Evolutionary conservation across 1,140 invertebrate genomes (phyloP).

Genomic region (Zophobas morio): DNA sequence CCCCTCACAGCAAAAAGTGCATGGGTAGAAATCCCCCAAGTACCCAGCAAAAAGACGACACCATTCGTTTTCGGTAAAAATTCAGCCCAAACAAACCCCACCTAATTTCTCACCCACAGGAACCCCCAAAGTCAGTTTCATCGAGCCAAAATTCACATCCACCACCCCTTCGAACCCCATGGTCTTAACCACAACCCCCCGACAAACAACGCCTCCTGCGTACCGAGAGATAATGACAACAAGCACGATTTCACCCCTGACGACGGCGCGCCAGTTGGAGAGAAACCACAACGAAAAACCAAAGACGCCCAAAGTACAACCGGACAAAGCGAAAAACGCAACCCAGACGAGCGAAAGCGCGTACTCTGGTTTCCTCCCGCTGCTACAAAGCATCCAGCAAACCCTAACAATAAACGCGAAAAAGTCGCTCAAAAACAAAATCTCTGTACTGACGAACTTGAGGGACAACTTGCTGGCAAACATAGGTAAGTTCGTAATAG

Average conservation of each 20-base stretch:
- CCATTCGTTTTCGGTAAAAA: slow-evolving; percentile 25
- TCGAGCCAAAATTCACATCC: slow-evolving; percentile 6
- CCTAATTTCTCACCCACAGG: background rate
- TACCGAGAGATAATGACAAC: slow-evolving; percentile 21
- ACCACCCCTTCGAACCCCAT: slow-evolving; percentile 36
- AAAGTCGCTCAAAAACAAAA: slow-evolving; percentile 71
- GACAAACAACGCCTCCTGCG: background rate
- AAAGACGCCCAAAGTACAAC: too few species aligned
- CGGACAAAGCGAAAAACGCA: slow-evolving; percentile 21
- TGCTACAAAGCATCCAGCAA: slow-evolving; percentile 70
- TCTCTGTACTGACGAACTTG: slow-evolving; percentile 72
- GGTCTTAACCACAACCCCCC: slow-evolving; percentile 40
- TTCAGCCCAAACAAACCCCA: too few species aligned
- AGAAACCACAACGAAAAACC: too few species aligned
- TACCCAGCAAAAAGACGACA: slow-evolving; percentile 27
- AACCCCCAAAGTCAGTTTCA: slow-evolving; percentile 4
- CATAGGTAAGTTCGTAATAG: slow-evolving; percentile 70
- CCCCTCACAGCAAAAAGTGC: slow-evolving; percentile 38
- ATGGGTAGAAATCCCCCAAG: slow-evolving; percentile 51
- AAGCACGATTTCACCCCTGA: background rate
- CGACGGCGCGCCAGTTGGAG: too few species aligned
- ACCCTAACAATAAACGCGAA: slow-evolving; percentile 71
- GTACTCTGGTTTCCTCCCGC: slow-evolving; percentile 59
- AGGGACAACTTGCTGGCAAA: slow-evolving; percentile 71
- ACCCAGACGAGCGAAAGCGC: slow-evolving; percentile 28